These are phyloP conservation scores for Monoplex corrugatus DNA, from an alignment of 2,888 invertebrate species.

Conservation along the genomic window DNA sequence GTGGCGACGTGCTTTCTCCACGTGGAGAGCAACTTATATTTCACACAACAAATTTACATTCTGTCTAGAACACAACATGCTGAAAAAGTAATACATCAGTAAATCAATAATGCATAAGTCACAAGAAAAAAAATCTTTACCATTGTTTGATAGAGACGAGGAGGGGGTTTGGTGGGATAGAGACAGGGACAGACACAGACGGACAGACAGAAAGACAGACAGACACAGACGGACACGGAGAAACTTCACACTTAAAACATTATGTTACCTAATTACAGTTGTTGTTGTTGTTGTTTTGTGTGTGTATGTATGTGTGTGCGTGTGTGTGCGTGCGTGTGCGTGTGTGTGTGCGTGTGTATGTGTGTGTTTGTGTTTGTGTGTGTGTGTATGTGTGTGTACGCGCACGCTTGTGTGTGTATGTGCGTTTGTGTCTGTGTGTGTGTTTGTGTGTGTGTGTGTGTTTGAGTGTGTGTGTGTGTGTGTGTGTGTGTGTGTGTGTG, in stretches of 20 bases:
- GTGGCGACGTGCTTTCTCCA: too few species aligned
- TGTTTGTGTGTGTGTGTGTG: background rate
- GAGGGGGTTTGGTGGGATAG: background rate
- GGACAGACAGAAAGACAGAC: background rate
- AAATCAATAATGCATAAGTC: too few species aligned
- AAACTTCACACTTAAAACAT: too few species aligned
- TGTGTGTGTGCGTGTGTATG: background rate
- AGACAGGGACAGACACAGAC: too few species aligned
- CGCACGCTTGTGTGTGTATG: too few species aligned
- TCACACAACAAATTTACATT: too few species aligned
- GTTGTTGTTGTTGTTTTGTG: too few species aligned
- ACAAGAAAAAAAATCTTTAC: too few species aligned
- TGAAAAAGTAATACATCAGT: too few species aligned
- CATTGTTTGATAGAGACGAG: background rate
- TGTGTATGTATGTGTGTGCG: constrained; percentile 22
- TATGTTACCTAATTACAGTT: background rate
- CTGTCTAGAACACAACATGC: too few species aligned
- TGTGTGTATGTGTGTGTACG: background rate
- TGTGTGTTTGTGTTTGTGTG: background rate
- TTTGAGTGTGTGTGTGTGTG: constrained; percentile 8
- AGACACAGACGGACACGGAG: too few species aligned
- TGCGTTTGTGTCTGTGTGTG: background rate
- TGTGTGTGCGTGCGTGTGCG: background rate
- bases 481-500: background rate
- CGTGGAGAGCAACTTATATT: too few species aligned